Evolutionary conservation across 2,888 invertebrate genomes (phyloP), one percentile per base, ranked within the genome.

Genomic region (Sepioteuthis lessoniana): DNA sequence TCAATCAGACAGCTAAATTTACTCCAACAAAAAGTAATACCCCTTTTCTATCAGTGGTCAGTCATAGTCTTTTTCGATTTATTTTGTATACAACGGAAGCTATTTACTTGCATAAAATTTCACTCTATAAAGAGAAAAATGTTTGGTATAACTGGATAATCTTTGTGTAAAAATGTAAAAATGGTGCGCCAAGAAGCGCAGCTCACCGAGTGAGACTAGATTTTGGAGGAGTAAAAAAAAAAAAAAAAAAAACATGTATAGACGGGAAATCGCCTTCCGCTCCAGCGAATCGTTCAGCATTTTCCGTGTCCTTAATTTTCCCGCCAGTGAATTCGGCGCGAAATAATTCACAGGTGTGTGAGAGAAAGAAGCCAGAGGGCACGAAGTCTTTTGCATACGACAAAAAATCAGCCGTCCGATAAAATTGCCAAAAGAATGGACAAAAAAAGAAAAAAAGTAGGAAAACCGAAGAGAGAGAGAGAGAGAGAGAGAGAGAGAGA

Each of bases 331-430:
- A 35, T 19, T 76, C n/a, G n/a, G 76, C 76, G n/a, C n/a, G 35
- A n/a, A 76, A 76, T 76, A n/a, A 76, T 76, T 76, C 76, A 76
- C n/a, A 76, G 76, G 76, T 76, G n/a, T 76, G n/a, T 76, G 19
- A 35, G 76, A 35, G 28, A 35, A 76, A n/a, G n/a, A n/a, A 35
- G 76, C 76, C n/a, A 76, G 1, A 19, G n/a, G 76, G n/a, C 76
- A 76, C n/a, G n/a, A 76, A 76, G 13, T n/a, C 76, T n/a, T 76
- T n/a, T 76, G 76, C 16, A 76, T 35, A n/a, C 76, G 76, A 35
- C n/a, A 16, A 35, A 76, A 55, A 35, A 76, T 35, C 35, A 35
- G 35, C 19, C 76, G n/a, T 16, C 3, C 76, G 19, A 35, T 2
- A 76, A 76, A 76, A 76, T 76, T 76, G 76, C 4, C 3, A 16